Percentiles rank a stretch among this genome's conserved stretches.
Evolutionary conservation across 2,888 invertebrate species (phyloP).

Genomic region (Sthenelais limicola): DNA sequence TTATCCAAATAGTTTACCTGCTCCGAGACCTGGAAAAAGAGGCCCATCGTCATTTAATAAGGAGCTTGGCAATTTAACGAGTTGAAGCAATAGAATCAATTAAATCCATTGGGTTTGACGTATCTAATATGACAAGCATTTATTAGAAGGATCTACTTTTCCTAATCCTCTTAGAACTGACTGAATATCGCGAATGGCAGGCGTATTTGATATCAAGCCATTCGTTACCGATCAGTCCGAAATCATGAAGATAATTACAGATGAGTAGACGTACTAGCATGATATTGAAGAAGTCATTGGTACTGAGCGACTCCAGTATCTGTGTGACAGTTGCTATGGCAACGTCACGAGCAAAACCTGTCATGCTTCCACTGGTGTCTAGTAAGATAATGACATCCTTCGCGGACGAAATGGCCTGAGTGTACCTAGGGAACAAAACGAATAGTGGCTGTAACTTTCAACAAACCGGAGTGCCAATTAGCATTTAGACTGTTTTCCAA

Average conservation of each 20-base stretch:
- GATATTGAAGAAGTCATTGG: constrained; percentile 97
- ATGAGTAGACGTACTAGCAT: constrained; percentile 75
- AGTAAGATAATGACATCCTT: constrained; percentile 96
- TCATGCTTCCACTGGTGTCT: constrained; percentile 97
- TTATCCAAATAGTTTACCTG: constrained; percentile 42
- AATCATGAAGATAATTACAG: no score
- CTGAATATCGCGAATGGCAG: no score
- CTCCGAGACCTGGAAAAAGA: constrained; percentile 41
- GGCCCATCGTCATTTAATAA: no score
- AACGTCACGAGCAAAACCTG: constrained; percentile 90
- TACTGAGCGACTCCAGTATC: constrained; percentile 93
- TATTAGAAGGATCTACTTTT: no score
- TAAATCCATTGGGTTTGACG: no score
- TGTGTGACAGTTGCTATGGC: constrained; percentile 89
- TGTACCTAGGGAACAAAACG: constrained; percentile 81
- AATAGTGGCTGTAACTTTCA: not conserved
- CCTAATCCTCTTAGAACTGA: no score
- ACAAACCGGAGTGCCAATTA: constrained; percentile 10
- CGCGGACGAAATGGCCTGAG: constrained; percentile 96
- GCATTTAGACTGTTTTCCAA: no score
- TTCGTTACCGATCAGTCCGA: no score
- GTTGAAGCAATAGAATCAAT: no score
- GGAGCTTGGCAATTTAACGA: no score
- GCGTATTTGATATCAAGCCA: no score
- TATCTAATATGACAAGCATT: no score